phyloP scores from a whole-genome alignment of 2,113 vertebrate species.

The Arothron firmamentum region DNA sequence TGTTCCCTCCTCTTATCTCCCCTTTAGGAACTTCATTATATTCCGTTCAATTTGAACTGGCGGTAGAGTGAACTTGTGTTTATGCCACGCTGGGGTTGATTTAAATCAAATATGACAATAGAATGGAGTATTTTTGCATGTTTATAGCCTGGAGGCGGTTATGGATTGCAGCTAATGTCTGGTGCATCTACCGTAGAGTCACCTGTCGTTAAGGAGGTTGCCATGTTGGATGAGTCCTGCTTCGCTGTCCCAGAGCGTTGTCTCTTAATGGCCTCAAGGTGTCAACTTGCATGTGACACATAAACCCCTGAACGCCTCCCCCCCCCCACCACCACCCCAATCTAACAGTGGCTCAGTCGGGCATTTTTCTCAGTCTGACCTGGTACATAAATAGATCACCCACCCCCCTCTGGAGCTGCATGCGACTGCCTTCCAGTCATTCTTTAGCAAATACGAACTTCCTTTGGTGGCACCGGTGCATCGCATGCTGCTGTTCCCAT shows the following conservation, averaged over 20 bases:
- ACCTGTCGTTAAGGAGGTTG: conserved; percentile 25
- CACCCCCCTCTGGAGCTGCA: conserved; percentile 28
- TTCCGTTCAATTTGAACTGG: no score
- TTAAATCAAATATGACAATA: no score
- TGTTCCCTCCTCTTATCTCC: no score
- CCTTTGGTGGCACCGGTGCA: conserved; percentile 46
- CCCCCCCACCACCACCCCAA: background rate
- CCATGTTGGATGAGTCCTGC: conserved; percentile 18
- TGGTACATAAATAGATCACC: conserved; percentile 32
- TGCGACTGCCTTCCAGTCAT: conserved; percentile 48
- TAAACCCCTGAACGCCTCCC: conserved; percentile 9
- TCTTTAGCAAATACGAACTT: conserved; percentile 51
- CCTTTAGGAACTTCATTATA: no score
- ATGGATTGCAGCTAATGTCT: conserved; percentile 20
- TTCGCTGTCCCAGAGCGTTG: conserved; percentile 4
- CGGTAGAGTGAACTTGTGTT: no score
- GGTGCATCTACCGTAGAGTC: conserved; percentile 21
- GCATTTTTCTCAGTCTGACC: conserved; percentile 30
- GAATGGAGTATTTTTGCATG: background rate
- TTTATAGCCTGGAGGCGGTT: background rate
- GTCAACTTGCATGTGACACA: conserved; percentile 18
- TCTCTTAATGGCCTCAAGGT: conserved; percentile 8
- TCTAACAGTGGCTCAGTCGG: conserved; percentile 5
- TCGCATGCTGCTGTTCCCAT: conserved; percentile 54
- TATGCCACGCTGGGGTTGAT: no score